These are phyloP conservation scores for Sphenodon punctatus DNA, from an alignment of 2,797 vertebrate species.

Conservation along the genomic window DNA sequence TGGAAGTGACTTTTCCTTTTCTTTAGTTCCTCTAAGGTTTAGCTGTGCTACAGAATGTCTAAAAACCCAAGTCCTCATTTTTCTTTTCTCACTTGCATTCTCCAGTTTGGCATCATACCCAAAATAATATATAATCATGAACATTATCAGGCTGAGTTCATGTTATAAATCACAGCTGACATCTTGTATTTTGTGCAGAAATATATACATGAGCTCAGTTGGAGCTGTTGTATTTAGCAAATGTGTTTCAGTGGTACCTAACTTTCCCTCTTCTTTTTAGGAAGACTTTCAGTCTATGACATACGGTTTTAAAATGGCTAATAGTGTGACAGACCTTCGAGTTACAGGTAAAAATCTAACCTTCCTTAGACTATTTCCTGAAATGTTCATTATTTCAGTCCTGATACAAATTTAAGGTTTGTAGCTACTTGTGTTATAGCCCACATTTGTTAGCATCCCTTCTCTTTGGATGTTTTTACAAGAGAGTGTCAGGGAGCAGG, in stretches of 20 bases:
- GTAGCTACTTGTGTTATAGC: no score
- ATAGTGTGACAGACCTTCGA: conserved; percentile 95
- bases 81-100: no score
- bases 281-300: conserved; percentile 99
- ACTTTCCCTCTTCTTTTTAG: conserved; percentile 69
- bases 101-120: no score
- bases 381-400: not conserved
- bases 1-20: no score
- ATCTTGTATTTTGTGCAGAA: not conserved
- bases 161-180: not conserved
- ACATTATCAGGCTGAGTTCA: not conserved
- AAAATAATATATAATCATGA: no score
- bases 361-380: conserved; percentile 7
- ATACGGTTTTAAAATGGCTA: conserved; percentile 99
- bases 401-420: not conserved
- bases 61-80: no score
- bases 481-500: no score
- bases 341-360: conserved; percentile 87
- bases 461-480: no score
- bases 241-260: not conserved
- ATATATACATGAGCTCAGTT: not conserved
- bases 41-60: no score
- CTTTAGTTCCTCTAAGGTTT: no score
- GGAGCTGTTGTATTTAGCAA: not conserved
- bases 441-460: no score